phyloP scores from a whole-genome alignment of 2,888 invertebrate species.

The Cosmorhoe ocellata region DNA sequence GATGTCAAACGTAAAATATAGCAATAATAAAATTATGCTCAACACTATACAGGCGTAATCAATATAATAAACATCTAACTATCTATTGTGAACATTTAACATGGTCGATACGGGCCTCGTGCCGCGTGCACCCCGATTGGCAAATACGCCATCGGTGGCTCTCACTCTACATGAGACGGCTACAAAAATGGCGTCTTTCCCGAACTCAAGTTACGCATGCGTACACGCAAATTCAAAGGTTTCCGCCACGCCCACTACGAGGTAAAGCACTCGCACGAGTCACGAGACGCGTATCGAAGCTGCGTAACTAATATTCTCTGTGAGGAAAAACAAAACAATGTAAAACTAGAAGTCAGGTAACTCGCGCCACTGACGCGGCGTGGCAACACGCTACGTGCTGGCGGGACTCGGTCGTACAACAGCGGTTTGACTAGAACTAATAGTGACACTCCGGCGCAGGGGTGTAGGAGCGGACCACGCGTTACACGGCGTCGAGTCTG shows the following conservation, averaged over 20 bases:
- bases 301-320: constrained; percentile 55
- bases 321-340: constrained; percentile 56
- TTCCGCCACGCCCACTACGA: constrained; percentile 16
- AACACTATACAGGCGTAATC: constrained; percentile 63
- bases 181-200: constrained; percentile 4
- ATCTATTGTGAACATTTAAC: constrained; percentile 68
- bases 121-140: neutral
- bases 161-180: neutral
- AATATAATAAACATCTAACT: constrained; percentile 61
- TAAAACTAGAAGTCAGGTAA: constrained; percentile 65
- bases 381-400: constrained; percentile 6
- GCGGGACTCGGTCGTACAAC: constrained; percentile 27
- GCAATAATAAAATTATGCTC: constrained; percentile 51
- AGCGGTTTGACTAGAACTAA: constrained; percentile 30
- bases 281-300: constrained; percentile 52
- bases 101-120: constrained; percentile 51
- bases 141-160: constrained; percentile 2
- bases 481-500: no score
- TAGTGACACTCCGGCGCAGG: constrained; percentile 19
- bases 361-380: constrained; percentile 47
- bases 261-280: constrained; percentile 25
- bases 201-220: no score
- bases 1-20: constrained; percentile 51
- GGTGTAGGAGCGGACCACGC: constrained; percentile 10
- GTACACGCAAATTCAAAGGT: no score